Conservation (phyloP, 2,888 invertebrate species). For the Sinhomidia bicolor region DNA sequence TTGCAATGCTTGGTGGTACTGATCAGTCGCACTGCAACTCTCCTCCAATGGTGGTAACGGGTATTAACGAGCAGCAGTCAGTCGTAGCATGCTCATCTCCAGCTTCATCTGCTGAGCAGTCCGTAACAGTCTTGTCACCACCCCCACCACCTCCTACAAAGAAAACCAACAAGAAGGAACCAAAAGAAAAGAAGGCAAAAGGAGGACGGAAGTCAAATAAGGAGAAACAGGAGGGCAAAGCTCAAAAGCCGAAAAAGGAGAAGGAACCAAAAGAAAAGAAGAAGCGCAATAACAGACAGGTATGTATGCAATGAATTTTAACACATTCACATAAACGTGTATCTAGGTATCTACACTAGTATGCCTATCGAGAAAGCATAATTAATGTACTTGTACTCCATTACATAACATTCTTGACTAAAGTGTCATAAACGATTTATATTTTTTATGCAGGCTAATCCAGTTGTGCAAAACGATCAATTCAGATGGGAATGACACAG, state of each 20-base stretch:
- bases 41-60: constrained; percentile 22
- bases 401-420: too few species aligned
- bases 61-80: constrained; percentile 26
- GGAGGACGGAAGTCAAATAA: constrained; percentile 67
- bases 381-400: too few species aligned
- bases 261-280: constrained; percentile 72
- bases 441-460: constrained; percentile 85
- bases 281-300: constrained; percentile 73
- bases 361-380: not conserved
- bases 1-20: constrained; percentile 2
- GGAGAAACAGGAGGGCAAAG: constrained; percentile 61
- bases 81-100: constrained; percentile 20
- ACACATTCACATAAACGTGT: not conserved
- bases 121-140: constrained; percentile 40
- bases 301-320: constrained; percentile 30
- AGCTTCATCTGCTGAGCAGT: not conserved
- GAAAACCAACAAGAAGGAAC: constrained; percentile 46
- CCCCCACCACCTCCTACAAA: constrained; percentile 50
- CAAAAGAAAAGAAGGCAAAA: constrained; percentile 42
- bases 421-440: not conserved
- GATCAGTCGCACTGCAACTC: constrained; percentile 23
- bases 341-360: not conserved
- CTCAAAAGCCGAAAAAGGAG: constrained; percentile 58
- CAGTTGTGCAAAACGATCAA: constrained; percentile 87
- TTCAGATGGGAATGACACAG: constrained; percentile 90